Conservation (phyloP, 2,888 invertebrate genomes). For the Sinhomidia bicolor region DNA sequence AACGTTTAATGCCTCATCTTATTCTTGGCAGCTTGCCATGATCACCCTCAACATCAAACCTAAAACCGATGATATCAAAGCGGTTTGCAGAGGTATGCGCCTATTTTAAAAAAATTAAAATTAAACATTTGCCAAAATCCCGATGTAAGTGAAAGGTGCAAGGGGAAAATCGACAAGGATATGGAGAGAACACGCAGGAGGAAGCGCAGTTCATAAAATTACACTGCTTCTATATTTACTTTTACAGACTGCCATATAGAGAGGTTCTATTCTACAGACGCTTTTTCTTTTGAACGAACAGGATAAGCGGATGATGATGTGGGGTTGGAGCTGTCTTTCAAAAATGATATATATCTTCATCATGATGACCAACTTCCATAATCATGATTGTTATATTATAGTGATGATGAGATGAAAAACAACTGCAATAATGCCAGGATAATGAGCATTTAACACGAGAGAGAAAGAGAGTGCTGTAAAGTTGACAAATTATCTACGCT, state of each 20-base stretch:
- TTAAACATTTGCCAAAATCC: too few species aligned
- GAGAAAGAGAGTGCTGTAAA: neutral
- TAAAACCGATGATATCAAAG: neutral
- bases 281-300: constrained; percentile 4
- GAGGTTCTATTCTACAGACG: neutral
- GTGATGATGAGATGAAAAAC: constrained; percentile 54
- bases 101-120: neutral
- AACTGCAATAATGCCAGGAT: constrained; percentile 5
- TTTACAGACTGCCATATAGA: too few species aligned
- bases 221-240: too few species aligned
- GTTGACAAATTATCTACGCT: constrained; percentile 71
- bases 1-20: neutral
- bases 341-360: constrained; percentile 75
- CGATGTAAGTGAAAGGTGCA: neutral
- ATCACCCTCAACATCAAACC: neutral
- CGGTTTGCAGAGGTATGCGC: neutral
- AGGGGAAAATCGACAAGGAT: too few species aligned
- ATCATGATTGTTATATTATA: constrained; percentile 50
- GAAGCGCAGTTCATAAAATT: too few species aligned
- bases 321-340: constrained; percentile 58
- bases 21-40: neutral
- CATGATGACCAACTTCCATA: constrained; percentile 63
- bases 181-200: too few species aligned
- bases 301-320: constrained; percentile 37
- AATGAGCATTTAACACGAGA: constrained; percentile 21